Evolutionary conservation across 1,140 invertebrate species (phyloP).

Genomic region (Notospermus geniculatus): DNA sequence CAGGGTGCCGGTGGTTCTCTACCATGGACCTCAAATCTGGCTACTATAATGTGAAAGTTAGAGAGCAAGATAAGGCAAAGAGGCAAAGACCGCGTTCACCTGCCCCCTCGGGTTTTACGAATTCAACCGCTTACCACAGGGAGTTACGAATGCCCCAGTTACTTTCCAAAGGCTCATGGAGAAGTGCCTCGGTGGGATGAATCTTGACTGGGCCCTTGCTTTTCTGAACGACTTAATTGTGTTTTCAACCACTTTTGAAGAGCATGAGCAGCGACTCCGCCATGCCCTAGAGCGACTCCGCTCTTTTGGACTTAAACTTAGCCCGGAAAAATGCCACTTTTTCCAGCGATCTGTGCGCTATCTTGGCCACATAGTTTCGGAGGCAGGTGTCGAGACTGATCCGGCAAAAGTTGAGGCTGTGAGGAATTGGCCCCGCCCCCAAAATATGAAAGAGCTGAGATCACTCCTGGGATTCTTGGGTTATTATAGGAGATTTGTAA

Average conservation of each 20-base stretch:
- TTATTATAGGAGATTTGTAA: conserved; percentile 29
- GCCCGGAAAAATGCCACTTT: no score
- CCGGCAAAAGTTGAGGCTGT: conserved; percentile 33
- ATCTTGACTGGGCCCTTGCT: conserved; percentile 11
- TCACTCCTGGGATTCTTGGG: conserved; percentile 31
- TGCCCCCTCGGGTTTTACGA: conserved; percentile 22
- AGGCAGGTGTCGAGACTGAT: conserved; percentile 28
- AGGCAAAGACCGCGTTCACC: conserved; percentile 41
- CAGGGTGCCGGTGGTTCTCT: conserved; percentile 54
- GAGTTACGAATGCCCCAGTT: conserved; percentile 20
- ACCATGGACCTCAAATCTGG: conserved; percentile 43
- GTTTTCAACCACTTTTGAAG: no score
- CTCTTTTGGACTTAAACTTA: no score
- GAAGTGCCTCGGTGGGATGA: conserved; percentile 15
- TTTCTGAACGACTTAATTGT: conserved; percentile 25
- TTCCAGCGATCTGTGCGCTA: no score
- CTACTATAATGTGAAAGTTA: no score
- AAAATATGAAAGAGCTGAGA: conserved; percentile 24
- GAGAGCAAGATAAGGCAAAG: no score
- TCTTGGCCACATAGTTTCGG: conserved; percentile 26
- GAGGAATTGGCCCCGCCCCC: conserved; percentile 30
- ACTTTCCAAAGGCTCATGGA: conserved; percentile 38
- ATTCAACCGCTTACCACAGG: conserved; percentile 20
- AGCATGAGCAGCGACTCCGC: no score
- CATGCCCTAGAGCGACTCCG: no score